A percentile compares a stretch with the other conserved stretches of the same genome.
These are phyloP conservation scores for Dromas ardeola DNA, from an alignment of 2,113 vertebrate genomes.

Conservation along the genomic window DNA sequence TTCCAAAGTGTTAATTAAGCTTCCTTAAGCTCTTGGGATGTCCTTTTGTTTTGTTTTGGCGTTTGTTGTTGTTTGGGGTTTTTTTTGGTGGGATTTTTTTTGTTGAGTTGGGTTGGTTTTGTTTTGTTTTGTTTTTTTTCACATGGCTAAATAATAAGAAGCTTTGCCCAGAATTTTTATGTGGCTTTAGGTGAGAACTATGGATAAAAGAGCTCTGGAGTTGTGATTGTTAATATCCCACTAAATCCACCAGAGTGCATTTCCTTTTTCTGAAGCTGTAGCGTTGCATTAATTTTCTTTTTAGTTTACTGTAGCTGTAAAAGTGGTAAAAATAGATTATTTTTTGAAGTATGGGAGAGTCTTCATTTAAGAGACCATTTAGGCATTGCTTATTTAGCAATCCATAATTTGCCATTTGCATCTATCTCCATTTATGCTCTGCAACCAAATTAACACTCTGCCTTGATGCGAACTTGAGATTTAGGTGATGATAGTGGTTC, in stretches of 20 bases:
- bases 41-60: background rate
- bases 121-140: background rate
- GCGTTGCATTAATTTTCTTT: background rate
- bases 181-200: background rate
- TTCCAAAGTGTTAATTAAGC: background rate
- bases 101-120: background rate
- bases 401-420: background rate
- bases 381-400: background rate
- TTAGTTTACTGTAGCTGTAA: background rate
- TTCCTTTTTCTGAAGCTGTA: background rate
- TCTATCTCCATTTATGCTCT: background rate
- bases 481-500: background rate
- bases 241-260: background rate
- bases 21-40: background rate
- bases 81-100: background rate
- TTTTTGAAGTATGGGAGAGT: background rate
- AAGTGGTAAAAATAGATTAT: background rate
- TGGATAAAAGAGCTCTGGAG: background rate
- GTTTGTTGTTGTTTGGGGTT: background rate
- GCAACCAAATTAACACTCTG: background rate
- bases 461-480: fast-evolving
- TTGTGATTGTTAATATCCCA: background rate
- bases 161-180: background rate
- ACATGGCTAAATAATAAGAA: background rate
- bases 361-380: conserved; percentile 3